Evolutionary conservation across 2,888 invertebrate species (phyloP), one percentile per base, ranked within the genome.

Genomic region (Diabrotica balteata): DNA sequence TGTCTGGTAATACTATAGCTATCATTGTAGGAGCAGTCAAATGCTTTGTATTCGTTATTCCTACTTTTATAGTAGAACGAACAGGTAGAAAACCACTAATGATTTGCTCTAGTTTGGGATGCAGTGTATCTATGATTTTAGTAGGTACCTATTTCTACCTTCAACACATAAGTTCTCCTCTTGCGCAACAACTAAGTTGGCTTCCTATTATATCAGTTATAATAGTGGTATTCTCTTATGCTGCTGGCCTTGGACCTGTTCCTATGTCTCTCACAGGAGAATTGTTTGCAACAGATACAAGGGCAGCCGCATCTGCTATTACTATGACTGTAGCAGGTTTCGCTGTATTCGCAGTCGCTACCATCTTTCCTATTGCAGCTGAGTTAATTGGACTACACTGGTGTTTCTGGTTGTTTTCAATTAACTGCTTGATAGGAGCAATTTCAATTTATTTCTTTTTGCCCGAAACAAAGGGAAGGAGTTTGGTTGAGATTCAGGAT

Each of bases 231-330:
- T 84, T 90, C 63, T 88, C 90, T 0, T 93, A 92, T 84, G 90
- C 91, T 72, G 4, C 77, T 85, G 88, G 89, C 1, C 88, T 91
- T 63, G 93, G 95, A 4, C 91, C 93, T 0, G 80, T 93, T 47
- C 91, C 93, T 0, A 93, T 93, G 93, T 90, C 93, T 0, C 89
- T 94, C 46, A 88, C 93, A 87, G 90, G 92, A 0, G 94, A 94
- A 81, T 87, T 94, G 82, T 90, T 95, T 81, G 89, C 95, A 42
- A 84, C 90, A 0, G 90, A 92, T 73, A 90, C 93, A 2, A 92
- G 93, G 82, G 88, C 91, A 52, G 0, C 85, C 88, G 42, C 92
- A 91, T 0, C 61, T 70, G 1, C 52, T 8, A 17, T 63, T 47
- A 63, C 62, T 43, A 72, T 72, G 17, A 8, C 72, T 3, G 59